These are phyloP conservation scores for Megastigmus dorsalis DNA, from an alignment of 2,888 invertebrate genomes.

Conservation along the genomic window DNA sequence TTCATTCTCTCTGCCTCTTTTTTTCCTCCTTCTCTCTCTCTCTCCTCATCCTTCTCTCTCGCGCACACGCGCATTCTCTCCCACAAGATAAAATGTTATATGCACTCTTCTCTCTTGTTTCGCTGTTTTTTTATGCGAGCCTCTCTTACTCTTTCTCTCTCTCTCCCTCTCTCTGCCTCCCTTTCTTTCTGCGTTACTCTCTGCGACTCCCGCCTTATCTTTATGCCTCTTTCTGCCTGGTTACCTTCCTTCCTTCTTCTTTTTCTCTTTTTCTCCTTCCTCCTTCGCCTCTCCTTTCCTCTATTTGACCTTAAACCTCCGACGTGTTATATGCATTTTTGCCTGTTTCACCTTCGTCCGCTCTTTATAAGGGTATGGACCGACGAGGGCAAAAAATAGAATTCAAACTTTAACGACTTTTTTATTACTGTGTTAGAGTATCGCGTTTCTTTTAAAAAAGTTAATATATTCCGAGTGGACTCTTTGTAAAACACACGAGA, in stretches of 20 bases:
- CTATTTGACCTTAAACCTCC: constrained; percentile 37
- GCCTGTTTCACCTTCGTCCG: background rate
- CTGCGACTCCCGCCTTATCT: constrained; percentile 23
- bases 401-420: constrained; percentile 28
- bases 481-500: too few relatives aligned
- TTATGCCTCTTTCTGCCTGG: constrained; percentile 16
- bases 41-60: too few relatives aligned
- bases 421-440: constrained; percentile 2
- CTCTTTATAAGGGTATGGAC: constrained; percentile 12
- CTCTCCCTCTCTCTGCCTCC: background rate
- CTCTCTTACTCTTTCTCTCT: background rate
- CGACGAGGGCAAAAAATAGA: background rate
- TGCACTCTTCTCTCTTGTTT: constrained; percentile 11
- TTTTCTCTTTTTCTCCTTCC: background rate
- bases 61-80: background rate
- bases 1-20: constrained; percentile 9
- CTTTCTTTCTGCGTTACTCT: background rate
- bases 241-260: too few relatives aligned
- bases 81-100: constrained; percentile 27
- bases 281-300: constrained; percentile 13
- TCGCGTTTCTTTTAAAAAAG: too few relatives aligned
- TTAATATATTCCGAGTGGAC: too few relatives aligned
- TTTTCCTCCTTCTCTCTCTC: background rate
- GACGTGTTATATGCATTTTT: constrained; percentile 22
- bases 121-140: constrained; percentile 10